Conservation (phyloP, 2,797 vertebrate species). For the Hylomyscus alleni region DNA sequence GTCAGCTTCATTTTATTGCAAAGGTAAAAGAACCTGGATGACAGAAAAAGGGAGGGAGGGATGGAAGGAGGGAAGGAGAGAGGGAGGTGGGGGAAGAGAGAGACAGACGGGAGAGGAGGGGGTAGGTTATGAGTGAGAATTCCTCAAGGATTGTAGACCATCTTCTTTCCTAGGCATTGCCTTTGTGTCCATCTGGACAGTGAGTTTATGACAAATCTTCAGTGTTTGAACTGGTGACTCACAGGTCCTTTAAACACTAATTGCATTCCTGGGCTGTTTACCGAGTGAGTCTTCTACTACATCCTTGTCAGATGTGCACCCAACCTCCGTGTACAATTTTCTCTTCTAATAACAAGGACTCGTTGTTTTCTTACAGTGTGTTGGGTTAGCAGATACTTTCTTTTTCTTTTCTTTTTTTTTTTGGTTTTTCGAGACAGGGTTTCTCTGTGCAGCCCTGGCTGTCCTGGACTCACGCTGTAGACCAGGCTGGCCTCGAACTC, state of each 20-base stretch:
- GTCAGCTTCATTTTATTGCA: not conserved
- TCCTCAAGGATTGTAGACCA: no score
- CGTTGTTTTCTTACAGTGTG: not conserved
- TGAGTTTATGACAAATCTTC: not conserved
- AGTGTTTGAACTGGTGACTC: not conserved
- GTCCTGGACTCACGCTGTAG: no score
- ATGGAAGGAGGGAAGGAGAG: no score
- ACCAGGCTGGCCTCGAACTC: no score
- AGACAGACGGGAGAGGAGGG: no score
- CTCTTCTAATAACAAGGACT: not conserved
- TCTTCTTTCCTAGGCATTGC: not conserved
- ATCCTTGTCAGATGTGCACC: not conserved
- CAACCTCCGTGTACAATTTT: not conserved
- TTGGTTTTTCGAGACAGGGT: no score
- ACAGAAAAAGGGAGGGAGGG: not conserved
- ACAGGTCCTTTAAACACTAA: not conserved
- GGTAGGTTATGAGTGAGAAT: not conserved
- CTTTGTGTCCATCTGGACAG: not conserved
- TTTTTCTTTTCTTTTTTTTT: no score
- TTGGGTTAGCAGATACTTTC: constrained; percentile 35
- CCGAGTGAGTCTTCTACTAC: not conserved
- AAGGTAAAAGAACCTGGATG: not conserved
- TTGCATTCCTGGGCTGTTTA: not conserved
- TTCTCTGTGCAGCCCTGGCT: no score
- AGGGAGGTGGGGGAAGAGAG: no score